These are phyloP conservation scores for Pollenia labialis DNA, from an alignment of 2,888 invertebrate genomes.

Conservation along the genomic window DNA sequence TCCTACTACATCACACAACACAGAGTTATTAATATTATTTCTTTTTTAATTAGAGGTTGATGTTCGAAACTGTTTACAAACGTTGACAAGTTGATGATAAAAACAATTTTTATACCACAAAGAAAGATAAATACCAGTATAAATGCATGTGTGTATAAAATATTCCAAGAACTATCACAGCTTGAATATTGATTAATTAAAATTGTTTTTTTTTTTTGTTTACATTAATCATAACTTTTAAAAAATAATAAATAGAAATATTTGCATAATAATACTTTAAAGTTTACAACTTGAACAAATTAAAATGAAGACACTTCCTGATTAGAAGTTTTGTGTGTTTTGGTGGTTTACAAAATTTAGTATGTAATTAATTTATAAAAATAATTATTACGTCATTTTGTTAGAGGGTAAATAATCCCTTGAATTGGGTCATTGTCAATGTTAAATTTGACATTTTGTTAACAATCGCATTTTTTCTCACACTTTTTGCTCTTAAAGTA, in stretches of 20 bases:
- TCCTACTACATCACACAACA: constrained; percentile 17
- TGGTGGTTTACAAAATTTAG: no score
- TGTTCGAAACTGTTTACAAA: constrained; percentile 57
- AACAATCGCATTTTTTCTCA: no score
- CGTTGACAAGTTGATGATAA: constrained; percentile 23
- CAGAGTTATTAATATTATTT: constrained; percentile 16
- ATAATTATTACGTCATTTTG: not conserved
- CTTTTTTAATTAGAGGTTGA: constrained; percentile 68
- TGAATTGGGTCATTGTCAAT: no score
- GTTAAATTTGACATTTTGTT: no score
- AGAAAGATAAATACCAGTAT: constrained; percentile 6
- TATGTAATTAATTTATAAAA: no score
- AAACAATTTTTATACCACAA: constrained; percentile 31
- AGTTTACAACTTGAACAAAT: constrained; percentile 25
- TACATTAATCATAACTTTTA: constrained; percentile 15
- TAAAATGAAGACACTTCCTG: constrained; percentile 12
- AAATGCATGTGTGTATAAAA: not conserved
- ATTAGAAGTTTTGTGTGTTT: not conserved
- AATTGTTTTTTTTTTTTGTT: constrained; percentile 18
- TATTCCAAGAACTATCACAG: constrained; percentile 31
- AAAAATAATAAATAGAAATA: constrained; percentile 20
- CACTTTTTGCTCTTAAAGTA: no score
- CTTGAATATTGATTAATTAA: constrained; percentile 29
- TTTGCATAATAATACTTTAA: constrained; percentile 26
- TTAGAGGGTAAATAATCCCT: no score